Evolutionary conservation across 2,888 invertebrate species (phyloP), one percentile per base, ranked within the genome.

Genomic region (Seladonia tumulorum): DNA sequence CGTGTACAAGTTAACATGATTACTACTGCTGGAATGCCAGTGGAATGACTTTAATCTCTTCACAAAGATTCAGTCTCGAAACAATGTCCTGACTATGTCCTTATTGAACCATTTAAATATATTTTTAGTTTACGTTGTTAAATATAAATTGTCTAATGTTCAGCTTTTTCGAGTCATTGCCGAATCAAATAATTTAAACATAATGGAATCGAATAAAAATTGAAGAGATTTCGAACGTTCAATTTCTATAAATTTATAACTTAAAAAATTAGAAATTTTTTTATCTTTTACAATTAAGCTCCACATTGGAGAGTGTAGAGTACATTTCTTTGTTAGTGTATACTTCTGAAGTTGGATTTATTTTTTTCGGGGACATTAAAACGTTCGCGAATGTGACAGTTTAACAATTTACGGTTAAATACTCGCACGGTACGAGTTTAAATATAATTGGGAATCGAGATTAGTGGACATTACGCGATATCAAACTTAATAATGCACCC

Each of bases 391-490:
- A 57, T 12, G 29, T 5, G 18, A 57, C 63, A 63, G 29, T 63
- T 18, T 29, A 29, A 39, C 35, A 68, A 68, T 68, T 39, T 39
- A 8, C 10, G 39, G 1, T n/a, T n/a, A n/a, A n/a, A n/a, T n/a
- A n/a, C n/a, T n/a, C 10, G 22, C 39, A 39, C 22, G 7, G 22
- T 63, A 63, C 63, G 63, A 29, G 63, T 29, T 63, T 16, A 73
- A 35, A 73, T 29, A n/a, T 74, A 39, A 74, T 74, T 70, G 70
- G 70, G n/a, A 70, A 42, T 42, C 39, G n/a, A 42, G 70, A 70
- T 70, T 70, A 39, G 71, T 71, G 45, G 45, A 25, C 45, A 47
- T 45, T 70, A 25, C 45, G 71, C 25, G 14, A 25, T 45, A 45
- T 25, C n/a, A 71, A 71, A 71, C 22, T 45, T 71, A 39, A 71